Evolutionary conservation across 2,888 invertebrate species (phyloP), one percentile per base, ranked within the genome.

Genomic region (Drosophila engyochracea): DNA sequence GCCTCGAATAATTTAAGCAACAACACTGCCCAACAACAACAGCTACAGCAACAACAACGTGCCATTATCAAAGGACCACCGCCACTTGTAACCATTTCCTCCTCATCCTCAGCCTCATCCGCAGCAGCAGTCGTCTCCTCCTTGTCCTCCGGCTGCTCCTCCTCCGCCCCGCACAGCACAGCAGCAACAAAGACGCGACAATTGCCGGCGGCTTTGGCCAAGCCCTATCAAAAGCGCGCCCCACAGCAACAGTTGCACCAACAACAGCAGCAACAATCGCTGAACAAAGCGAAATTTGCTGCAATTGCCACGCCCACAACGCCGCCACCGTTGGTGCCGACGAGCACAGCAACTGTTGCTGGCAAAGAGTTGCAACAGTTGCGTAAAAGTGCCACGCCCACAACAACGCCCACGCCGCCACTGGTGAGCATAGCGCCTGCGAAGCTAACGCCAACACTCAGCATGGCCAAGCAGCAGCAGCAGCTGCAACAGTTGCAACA

Each of bases 301-400:
- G 75, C 91, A 31, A 91, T 92, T 59, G 92, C 92, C 44, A 86
- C 92, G 52, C 92, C 92, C 16, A 92, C 92, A 16, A 91, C 92
- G 47, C 92, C 92, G 7, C 92, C 92, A 5, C 92, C 92, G 0
- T 65, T 92, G 49, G 92, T 92, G 74, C 92, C 92, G 0, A 85
- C 92, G 0, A 81, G 81, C 44, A 86, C 92, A 12, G 62, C 72
- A 30, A 66, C 60, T 58, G 74, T 68, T 41, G 75, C 75, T 28
- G 70, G 64, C 69, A 86, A 89, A 54, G 86, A 86, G 57, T 39
- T 89, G 68, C 75, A 69, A 12, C 83, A 78, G 53, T 25, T 86
- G 64, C 77, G 85, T n/a, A 81, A 83, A 33, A 81, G 58, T 35
- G 70, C 79, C 39, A 62, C 88, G 60, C 70, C 71, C 55, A 73